Conservation (phyloP, 2,888 invertebrate species). For the Lasioglossum figueresi region DNA sequence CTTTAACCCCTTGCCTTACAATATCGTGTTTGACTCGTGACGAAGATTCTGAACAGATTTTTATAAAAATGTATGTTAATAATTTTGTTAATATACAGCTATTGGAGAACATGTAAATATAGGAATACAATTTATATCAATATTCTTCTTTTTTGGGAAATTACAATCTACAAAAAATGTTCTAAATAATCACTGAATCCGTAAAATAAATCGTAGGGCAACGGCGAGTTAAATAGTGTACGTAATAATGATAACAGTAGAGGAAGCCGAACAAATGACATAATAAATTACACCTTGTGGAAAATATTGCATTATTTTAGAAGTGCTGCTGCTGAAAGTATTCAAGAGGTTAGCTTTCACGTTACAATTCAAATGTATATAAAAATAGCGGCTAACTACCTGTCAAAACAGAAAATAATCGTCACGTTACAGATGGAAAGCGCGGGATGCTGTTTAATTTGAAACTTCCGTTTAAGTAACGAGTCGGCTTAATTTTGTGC, state of each 20-base stretch:
- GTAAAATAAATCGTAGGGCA: too few species aligned
- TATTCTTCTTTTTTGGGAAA: too few species aligned
- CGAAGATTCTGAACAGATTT: too few species aligned
- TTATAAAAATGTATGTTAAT: too few species aligned
- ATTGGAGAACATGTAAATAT: too few species aligned
- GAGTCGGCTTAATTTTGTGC: not conserved
- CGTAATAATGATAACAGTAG: not conserved
- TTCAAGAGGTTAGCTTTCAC: constrained; percentile 21
- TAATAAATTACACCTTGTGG: not conserved
- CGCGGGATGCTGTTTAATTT: constrained; percentile 27
- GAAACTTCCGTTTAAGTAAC: not conserved
- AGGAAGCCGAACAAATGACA: not conserved
- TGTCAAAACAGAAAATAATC: constrained; percentile 33
- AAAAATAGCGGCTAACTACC: constrained; percentile 18
- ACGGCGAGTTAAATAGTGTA: not conserved
- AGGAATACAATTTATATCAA: too few species aligned
- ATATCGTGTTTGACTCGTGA: too few species aligned
- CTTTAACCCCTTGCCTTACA: not conserved
- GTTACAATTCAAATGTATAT: not conserved
- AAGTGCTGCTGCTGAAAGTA: not conserved
- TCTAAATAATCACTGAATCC: too few species aligned
- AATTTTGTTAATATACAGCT: too few species aligned
- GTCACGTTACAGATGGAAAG: not conserved
- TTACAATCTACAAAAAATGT: too few species aligned
- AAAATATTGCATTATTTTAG: not conserved